These are phyloP conservation scores for Arion vulgaris DNA, from an alignment of 1,140 invertebrate genomes.

Conservation along the genomic window DNA sequence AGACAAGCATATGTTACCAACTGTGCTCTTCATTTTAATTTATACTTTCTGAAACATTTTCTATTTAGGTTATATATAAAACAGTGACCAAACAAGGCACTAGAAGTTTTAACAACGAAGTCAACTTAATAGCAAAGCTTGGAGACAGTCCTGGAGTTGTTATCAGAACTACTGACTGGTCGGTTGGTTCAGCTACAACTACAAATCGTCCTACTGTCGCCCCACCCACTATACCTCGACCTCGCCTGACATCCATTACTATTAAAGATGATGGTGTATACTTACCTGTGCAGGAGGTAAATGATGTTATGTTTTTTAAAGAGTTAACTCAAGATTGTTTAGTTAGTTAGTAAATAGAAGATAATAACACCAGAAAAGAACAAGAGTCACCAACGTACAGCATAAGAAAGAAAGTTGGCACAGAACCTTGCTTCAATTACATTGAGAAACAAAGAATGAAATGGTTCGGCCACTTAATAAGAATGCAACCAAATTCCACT, in stretches of 20 bases:
- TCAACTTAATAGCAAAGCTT: slow-evolving; percentile 39
- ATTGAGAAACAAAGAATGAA: no score
- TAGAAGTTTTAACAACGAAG: slow-evolving; percentile 24
- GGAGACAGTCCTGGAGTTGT: background rate
- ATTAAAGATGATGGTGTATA: slow-evolving; percentile 22
- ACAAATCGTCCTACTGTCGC: background rate
- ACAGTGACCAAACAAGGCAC: background rate
- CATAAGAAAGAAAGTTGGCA: no score
- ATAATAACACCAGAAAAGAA: no score
- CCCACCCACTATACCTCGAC: background rate
- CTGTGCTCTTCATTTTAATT: no score
- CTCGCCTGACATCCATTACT: slow-evolving; percentile 28
- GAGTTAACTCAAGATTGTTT: no score
- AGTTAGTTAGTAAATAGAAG: no score
- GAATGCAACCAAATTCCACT: no score
- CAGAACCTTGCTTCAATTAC: no score
- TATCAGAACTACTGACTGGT: background rate
- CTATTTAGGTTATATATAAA: slow-evolving; percentile 34
- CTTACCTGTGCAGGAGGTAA: slow-evolving; percentile 6
- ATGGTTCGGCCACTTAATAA: no score
- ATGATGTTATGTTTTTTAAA: background rate
- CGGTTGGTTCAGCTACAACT: background rate
- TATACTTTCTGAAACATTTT: background rate
- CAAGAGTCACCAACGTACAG: no score
- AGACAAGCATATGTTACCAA: no score